phyloP scores from a whole-genome alignment of 2,113 vertebrate species.

The Mystacornis crossleyi region DNA sequence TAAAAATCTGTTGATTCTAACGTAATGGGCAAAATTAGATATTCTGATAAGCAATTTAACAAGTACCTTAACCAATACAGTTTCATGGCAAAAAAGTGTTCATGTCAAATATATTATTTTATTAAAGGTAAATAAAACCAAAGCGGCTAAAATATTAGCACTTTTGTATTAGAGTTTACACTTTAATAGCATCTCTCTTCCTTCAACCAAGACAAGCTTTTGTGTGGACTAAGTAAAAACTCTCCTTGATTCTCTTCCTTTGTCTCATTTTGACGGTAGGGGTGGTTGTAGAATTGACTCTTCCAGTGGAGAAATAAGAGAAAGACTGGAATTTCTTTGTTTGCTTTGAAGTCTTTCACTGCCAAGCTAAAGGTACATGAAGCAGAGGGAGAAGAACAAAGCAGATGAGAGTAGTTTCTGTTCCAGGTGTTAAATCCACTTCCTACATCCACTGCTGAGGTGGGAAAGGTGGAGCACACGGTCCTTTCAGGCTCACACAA shows the following conservation, averaged over 20 bases:
- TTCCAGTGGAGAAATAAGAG: neutral
- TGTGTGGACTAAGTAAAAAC: neutral
- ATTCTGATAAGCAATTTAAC: neutral
- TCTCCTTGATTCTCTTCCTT: neutral
- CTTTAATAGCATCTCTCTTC: neutral
- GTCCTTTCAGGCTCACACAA: neutral
- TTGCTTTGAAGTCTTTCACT: neutral
- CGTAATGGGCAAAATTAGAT: neutral
- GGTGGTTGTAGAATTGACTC: neutral
- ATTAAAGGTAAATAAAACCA: neutral
- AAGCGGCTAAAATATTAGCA: neutral
- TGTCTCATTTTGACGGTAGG: neutral
- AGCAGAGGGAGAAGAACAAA: neutral
- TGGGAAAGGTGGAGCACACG: accelerated
- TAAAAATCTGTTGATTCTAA: neutral
- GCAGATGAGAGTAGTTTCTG: neutral
- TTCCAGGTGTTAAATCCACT: neutral
- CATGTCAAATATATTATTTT: neutral
- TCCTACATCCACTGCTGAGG: neutral
- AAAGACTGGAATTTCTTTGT: neutral
- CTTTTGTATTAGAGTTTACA: neutral
- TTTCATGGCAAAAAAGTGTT: neutral
- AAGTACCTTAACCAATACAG: neutral
- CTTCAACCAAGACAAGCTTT: neutral
- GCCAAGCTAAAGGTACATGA: neutral